Evolutionary conservation across 2,888 invertebrate species (phyloP).

Genomic region (Hirudinaria manillensis): DNA sequence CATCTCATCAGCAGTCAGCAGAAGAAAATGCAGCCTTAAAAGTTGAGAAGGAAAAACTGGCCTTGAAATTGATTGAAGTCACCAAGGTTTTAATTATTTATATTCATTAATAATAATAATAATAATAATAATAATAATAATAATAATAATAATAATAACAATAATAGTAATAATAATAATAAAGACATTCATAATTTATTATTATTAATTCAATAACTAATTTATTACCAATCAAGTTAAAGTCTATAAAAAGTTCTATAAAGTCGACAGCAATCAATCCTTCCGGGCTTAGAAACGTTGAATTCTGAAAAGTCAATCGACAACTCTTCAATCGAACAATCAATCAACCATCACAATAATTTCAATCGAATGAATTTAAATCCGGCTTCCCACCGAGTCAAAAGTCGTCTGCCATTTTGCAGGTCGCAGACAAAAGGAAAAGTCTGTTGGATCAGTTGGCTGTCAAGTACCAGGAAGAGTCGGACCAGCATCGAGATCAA

Average conservation of each 20-base stretch:
- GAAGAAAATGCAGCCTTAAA: slow-evolving; percentile 50
- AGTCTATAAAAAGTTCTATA: background rate
- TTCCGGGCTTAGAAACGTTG: no score
- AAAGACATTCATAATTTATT: background rate
- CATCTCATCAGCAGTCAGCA: slow-evolving; percentile 46
- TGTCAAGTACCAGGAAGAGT: slow-evolving; percentile 53
- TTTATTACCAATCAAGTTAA: background rate
- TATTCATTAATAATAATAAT: background rate
- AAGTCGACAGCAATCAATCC: no score
- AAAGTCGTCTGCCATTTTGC: slow-evolving; percentile 10
- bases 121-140: background rate
- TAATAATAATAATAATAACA: slow-evolving; percentile 16
- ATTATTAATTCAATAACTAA: background rate
- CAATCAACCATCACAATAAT: no score
- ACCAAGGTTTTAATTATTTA: slow-evolving; percentile 42
- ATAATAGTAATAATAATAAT: slow-evolving; percentile 11
- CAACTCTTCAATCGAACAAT: no score
- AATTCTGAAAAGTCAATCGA: no score
- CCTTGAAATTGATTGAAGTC: slow-evolving; percentile 46
- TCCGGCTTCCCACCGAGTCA: no score
- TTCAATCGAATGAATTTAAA: no score
- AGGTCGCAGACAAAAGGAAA: slow-evolving; percentile 56
- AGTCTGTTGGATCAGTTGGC: slow-evolving; percentile 55
- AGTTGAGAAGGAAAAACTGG: slow-evolving; percentile 48
- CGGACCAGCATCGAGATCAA: slow-evolving; percentile 50